These are phyloP conservation scores for Acestrorhynchus altus DNA, from an alignment of 2,797 vertebrate species.

Conservation along the genomic window DNA sequence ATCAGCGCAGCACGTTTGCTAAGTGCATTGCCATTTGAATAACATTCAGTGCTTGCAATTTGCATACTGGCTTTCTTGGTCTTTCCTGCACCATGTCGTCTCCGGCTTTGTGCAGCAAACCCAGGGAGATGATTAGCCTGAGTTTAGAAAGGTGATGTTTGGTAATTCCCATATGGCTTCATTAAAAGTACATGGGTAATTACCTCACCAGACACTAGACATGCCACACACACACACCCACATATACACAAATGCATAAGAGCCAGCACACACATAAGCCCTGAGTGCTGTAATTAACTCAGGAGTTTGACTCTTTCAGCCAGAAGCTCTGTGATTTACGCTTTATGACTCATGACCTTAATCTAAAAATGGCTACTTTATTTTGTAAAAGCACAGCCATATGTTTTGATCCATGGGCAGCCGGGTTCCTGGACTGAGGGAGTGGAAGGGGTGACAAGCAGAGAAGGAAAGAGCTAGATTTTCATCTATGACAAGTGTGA, in stretches of 20 bases:
- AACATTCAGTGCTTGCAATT: slow-evolving; percentile 4
- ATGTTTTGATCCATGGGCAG: slow-evolving; percentile 1
- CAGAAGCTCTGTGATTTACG: slow-evolving; percentile 53
- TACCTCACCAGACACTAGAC: slow-evolving; percentile 53
- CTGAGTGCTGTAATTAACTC: slow-evolving; percentile 49
- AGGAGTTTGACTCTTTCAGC: slow-evolving; percentile 41
- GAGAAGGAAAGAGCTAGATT: background rate
- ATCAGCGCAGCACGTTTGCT: background rate
- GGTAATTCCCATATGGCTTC: slow-evolving; percentile 54
- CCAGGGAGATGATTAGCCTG: slow-evolving; percentile 50
- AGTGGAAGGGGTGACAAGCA: background rate
- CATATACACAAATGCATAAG: slow-evolving; percentile 15
- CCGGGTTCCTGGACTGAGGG: background rate
- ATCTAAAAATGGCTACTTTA: slow-evolving; percentile 51
- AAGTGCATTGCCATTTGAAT: slow-evolving; percentile 34
- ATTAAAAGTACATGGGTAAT: slow-evolving; percentile 61
- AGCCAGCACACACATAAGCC: slow-evolving; percentile 22
- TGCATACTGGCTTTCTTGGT: slow-evolving; percentile 28
- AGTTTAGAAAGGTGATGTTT: slow-evolving; percentile 55
- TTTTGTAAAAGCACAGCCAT: slow-evolving; percentile 37
- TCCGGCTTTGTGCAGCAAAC: slow-evolving; percentile 37
- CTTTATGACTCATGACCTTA: slow-evolving; percentile 55
- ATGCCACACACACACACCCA: slow-evolving; percentile 31
- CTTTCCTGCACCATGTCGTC: background rate
- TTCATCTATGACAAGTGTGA: slow-evolving; percentile 28